A percentile compares a stretch with the other conserved stretches of the same genome.
phyloP scores from a whole-genome alignment of 2,888 invertebrate species.

The Lasioglossum zephyrum region DNA sequence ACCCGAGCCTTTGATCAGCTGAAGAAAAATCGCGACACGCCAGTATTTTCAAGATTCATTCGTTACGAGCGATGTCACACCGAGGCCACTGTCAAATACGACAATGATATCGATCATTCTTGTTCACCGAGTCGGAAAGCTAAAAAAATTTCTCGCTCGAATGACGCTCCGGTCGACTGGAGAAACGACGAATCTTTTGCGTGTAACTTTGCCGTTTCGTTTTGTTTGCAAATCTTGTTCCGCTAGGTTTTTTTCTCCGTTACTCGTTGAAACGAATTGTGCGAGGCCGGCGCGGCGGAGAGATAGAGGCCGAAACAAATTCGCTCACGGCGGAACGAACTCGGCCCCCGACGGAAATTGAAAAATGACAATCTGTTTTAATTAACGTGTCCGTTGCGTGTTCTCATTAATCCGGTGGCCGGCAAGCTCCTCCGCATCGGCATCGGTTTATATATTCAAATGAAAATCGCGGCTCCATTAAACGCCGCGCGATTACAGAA shows the following conservation, averaged over 20 bases:
- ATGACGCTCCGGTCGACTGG: not conserved
- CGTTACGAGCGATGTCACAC: constrained; percentile 17
- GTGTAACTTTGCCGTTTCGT: not conserved
- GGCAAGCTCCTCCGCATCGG: no score
- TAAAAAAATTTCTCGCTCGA: constrained; percentile 18
- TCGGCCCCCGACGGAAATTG: constrained; percentile 15
- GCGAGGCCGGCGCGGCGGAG: not conserved
- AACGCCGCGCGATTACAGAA: constrained; percentile 5
- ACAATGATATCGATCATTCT: constrained; percentile 28
- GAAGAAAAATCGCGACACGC: not conserved
- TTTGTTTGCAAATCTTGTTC: not conserved
- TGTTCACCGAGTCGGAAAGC: not conserved
- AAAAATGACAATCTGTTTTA: constrained; percentile 46
- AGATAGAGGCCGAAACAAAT: constrained; percentile 28
- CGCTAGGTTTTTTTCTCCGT: not conserved
- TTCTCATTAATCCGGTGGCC: constrained; percentile 32
- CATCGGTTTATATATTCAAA: constrained; percentile 28
- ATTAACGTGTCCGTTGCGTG: constrained; percentile 20
- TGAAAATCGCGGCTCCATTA: constrained; percentile 25
- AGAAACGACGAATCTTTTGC: not conserved
- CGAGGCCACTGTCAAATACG: not conserved
- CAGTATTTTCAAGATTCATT: constrained; percentile 24
- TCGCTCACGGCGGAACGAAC: not conserved
- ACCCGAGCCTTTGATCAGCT: not conserved
- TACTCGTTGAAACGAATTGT: not conserved